Evolutionary conservation across 1,140 invertebrate species (phyloP).

Genomic region (Diachasmimorpha longicaudata): DNA sequence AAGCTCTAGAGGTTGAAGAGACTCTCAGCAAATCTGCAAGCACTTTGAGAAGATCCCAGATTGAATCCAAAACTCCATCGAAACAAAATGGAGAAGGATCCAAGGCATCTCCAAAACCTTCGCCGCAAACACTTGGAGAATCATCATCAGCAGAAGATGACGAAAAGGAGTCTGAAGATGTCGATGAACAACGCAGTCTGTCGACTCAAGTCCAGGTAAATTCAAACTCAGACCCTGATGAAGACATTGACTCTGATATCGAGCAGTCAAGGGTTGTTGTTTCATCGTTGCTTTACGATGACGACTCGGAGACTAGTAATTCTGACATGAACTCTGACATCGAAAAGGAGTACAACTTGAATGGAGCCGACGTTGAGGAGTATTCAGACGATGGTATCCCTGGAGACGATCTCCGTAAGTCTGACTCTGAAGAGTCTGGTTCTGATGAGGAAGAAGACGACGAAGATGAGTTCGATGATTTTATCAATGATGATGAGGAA

Average conservation of each 20-base stretch:
- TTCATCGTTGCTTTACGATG: slow-evolving; percentile 20
- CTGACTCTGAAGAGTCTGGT: slow-evolving; percentile 48
- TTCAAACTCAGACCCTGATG: slow-evolving; percentile 15
- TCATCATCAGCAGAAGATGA: no score
- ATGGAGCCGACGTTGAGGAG: slow-evolving; percentile 31
- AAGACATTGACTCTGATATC: neutral
- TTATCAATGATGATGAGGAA: slow-evolving; percentile 34
- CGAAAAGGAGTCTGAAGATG: neutral
- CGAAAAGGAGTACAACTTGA: slow-evolving; percentile 46
- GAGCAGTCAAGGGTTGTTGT: neutral
- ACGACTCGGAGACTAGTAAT: neutral
- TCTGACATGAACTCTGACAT: slow-evolving; percentile 39
- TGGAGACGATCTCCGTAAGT: slow-evolving; percentile 46
- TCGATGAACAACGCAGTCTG: neutral
- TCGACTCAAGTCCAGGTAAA: slow-evolving; percentile 13
- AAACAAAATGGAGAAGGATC: no score
- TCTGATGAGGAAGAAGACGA: slow-evolving; percentile 39
- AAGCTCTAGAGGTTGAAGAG: no score
- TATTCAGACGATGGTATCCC: slow-evolving; percentile 48
- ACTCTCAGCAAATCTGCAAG: neutral
- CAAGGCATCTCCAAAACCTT: no score
- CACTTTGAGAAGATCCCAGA: neutral
- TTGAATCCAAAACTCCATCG: no score
- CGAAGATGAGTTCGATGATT: slow-evolving; percentile 42
- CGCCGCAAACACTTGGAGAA: no score